These are phyloP conservation scores for Lateolabrax maculatus DNA, from an alignment of 2,797 vertebrate species.

Conservation along the genomic window DNA sequence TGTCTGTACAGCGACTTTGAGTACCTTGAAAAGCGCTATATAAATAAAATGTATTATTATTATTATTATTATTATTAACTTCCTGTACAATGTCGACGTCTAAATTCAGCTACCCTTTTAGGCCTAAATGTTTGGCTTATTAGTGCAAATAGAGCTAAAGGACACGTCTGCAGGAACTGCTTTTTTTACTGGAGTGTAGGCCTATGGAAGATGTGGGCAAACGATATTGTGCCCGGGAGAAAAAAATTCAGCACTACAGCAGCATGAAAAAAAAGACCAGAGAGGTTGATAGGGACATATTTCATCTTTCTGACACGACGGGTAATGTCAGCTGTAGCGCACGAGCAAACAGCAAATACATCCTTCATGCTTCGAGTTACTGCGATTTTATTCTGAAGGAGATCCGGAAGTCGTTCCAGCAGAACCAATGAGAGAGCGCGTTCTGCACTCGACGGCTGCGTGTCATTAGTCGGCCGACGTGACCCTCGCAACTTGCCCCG, in stretches of 20 bases:
- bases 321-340: background rate
- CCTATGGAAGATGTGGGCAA: no score
- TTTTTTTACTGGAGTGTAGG: no score
- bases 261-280: background rate
- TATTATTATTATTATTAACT: no score
- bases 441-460: background rate
- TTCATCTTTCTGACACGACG: background rate
- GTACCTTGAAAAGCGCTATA: no score
- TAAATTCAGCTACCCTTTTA: no score
- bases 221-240: background rate
- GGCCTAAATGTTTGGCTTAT: no score
- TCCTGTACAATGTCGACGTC: background rate
- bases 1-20: no score
- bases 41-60: no score
- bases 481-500: no score
- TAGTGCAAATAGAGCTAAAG: background rate
- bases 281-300: no score
- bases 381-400: slow-evolving; percentile 11
- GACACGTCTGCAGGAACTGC: background rate
- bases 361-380: background rate
- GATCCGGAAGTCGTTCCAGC: background rate
- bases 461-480: no score
- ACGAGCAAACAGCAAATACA: background rate
- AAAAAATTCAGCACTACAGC: background rate
- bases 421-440: background rate